Evolutionary conservation across 92 coral and sea anemone species (phyloP).

Genomic region (Phymanthus crucifer): DNA sequence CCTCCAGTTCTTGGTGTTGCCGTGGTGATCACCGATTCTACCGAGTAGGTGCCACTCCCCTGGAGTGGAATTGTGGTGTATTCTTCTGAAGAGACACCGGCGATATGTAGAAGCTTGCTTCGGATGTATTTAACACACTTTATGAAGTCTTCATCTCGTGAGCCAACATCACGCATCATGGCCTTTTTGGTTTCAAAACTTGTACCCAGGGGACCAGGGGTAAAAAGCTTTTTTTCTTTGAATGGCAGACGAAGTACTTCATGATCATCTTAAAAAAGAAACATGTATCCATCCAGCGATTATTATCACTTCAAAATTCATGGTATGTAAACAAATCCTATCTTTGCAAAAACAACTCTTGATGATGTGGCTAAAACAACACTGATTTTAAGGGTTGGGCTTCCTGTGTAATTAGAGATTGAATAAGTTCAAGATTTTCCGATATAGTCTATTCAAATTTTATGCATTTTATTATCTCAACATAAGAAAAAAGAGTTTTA

Average conservation of each 20-base stretch:
- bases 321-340: too few species aligned
- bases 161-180: conserved; percentile 95
- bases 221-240: conserved; percentile 89
- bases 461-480: too few species aligned
- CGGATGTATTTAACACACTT: conserved; percentile 77
- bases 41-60: conserved; percentile 92
- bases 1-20: conserved; percentile 81
- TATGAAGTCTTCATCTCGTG: conserved; percentile 88
- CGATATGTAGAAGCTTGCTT: conserved; percentile 71
- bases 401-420: too few species aligned
- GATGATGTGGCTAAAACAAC: too few species aligned
- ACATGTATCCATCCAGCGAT: neutral
- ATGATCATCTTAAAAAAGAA: neutral
- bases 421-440: too few species aligned
- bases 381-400: too few species aligned
- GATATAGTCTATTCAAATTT: too few species aligned
- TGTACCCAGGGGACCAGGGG: conserved; percentile 95
- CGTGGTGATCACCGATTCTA: conserved; percentile 88
- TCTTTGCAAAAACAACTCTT: too few species aligned
- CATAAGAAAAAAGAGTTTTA: too few species aligned
- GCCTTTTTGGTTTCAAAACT: conserved; percentile 84
- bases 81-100: conserved; percentile 79
- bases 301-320: neutral
- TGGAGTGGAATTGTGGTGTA: conserved; percentile 81
- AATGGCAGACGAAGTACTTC: conserved; percentile 35